Percentiles rank a stretch among this genome's conserved stretches.
Evolutionary conservation across 2,113 vertebrate species (phyloP).

Genomic region (Ptyas mucosa): DNA sequence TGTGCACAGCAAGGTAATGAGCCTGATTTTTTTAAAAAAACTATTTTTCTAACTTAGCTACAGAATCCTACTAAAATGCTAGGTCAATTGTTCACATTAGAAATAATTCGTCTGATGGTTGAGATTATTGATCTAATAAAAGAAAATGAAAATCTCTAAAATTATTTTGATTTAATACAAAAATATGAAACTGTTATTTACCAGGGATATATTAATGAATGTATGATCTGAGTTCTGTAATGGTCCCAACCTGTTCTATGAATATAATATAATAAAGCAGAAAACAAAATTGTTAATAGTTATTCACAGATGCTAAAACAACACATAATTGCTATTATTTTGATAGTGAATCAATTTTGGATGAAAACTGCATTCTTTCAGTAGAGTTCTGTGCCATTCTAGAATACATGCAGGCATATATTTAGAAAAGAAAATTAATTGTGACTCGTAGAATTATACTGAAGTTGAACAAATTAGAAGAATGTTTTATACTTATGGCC

Average conservation of each 20-base stretch:
- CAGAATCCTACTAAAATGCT: background rate
- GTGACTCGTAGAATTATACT: background rate
- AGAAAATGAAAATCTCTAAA: background rate
- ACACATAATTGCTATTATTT: background rate
- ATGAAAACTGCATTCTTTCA: background rate
- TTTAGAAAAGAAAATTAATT: background rate
- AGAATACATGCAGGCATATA: background rate
- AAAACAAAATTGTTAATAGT: background rate
- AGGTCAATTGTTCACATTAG: background rate
- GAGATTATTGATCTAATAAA: background rate
- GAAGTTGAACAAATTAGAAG: background rate
- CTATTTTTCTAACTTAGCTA: background rate
- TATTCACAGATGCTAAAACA: background rate
- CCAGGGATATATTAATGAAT: no score
- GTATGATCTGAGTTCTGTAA: background rate
- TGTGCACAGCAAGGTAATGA: slow-evolving; percentile 10
- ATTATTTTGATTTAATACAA: background rate
- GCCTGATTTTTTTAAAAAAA: background rate
- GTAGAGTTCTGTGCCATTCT: background rate
- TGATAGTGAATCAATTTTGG: background rate
- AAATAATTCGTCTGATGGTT: background rate
- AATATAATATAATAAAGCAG: background rate
- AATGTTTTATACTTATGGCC: background rate
- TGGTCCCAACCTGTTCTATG: background rate
- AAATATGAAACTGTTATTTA: background rate